phyloP scores from a whole-genome alignment of 2,888 invertebrate species.

The Ophraella communa region DNA sequence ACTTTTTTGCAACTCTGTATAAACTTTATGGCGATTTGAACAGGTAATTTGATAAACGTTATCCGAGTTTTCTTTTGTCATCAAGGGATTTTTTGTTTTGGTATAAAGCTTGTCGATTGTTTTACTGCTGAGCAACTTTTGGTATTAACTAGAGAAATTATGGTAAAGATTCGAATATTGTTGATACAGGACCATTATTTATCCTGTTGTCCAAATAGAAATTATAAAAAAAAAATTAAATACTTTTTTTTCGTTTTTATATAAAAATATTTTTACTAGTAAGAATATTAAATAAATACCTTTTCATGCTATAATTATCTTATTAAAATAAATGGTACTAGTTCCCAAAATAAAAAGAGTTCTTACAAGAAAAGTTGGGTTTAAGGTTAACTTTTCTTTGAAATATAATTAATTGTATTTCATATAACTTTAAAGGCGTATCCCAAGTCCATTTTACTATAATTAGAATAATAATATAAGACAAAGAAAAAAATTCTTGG shows the following conservation, averaged over 20 bases:
- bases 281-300: neutral
- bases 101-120: too few species aligned
- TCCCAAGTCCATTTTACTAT: neutral
- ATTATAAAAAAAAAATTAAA: too few species aligned
- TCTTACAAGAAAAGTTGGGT: neutral
- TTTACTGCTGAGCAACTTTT: too few species aligned
- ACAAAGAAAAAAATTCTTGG: neutral
- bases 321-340: neutral
- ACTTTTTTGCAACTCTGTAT: too few species aligned
- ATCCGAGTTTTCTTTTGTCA: too few species aligned
- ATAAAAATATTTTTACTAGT: neutral
- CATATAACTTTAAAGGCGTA: slow-evolving; percentile 3
- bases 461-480: slow-evolving; percentile 5
- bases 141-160: too few species aligned
- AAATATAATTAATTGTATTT: neutral
- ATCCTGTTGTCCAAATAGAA: too few species aligned
- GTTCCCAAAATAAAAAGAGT: neutral
- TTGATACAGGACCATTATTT: too few species aligned
- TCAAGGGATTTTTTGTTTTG: too few species aligned
- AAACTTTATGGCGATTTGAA: too few species aligned
- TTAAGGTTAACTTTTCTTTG: neutral
- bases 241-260: neutral
- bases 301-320: neutral
- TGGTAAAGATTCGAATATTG: too few species aligned
- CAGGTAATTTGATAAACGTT: too few species aligned